A percentile compares a stretch with the other conserved stretches of the same genome.
These are phyloP conservation scores for Yponomeuta sedellus DNA, from an alignment of 2,888 invertebrate species.

Conservation along the genomic window DNA sequence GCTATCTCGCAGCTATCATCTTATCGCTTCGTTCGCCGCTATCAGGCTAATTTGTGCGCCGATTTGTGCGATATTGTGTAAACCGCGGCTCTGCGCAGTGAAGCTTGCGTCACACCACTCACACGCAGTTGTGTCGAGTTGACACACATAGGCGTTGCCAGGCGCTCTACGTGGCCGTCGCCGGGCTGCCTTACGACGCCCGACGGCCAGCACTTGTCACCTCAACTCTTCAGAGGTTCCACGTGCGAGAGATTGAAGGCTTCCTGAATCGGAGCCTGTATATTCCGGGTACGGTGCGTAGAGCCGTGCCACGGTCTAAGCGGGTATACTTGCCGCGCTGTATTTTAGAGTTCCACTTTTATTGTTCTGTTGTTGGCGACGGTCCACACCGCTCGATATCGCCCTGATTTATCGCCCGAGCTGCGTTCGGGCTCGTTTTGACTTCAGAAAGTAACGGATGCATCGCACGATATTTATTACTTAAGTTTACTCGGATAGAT, in stretches of 20 bases:
- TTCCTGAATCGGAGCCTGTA: too few relatives aligned
- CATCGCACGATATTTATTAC: background rate
- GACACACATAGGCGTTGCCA: too few relatives aligned
- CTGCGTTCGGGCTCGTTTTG: background rate
- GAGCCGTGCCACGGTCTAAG: too few relatives aligned
- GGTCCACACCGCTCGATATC: background rate
- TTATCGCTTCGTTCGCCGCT: background rate
- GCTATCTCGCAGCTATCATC: background rate
- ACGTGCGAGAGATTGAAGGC: too few relatives aligned
- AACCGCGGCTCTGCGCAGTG: slow-evolving; percentile 46
- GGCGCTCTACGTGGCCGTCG: too few relatives aligned
- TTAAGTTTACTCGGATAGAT: too few relatives aligned
- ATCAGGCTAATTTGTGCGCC: slow-evolving; percentile 2
- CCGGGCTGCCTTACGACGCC: too few relatives aligned
- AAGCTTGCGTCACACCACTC: slow-evolving; percentile 50
- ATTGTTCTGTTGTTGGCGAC: background rate
- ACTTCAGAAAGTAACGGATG: background rate
- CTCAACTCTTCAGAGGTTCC: too few relatives aligned
- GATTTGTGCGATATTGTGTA: background rate
- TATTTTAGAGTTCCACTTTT: background rate
- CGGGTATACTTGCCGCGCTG: too few relatives aligned
- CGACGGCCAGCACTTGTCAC: too few relatives aligned
- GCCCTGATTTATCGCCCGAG: slow-evolving; percentile 4
- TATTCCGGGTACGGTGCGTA: too few relatives aligned
- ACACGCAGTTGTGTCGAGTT: background rate